phyloP scores from a whole-genome alignment of 2,113 vertebrate species.

The Hypocryptadius cinnamomeus region DNA sequence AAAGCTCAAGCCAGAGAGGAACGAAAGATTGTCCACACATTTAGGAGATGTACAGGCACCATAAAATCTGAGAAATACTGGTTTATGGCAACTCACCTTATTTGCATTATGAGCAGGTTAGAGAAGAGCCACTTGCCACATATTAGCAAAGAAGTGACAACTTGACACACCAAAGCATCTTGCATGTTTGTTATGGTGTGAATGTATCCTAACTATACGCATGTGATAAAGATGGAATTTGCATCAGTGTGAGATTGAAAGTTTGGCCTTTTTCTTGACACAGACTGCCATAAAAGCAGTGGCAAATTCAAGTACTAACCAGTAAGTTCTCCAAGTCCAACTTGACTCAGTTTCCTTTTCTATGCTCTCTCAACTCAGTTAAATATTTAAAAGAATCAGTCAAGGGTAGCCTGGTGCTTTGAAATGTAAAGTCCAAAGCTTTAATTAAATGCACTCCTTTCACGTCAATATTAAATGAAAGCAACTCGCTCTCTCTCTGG shows the following conservation, averaged over 20 bases:
- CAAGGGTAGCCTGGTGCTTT: background rate
- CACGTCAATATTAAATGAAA: background rate
- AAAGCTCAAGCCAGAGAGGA: background rate
- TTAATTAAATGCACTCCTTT: background rate
- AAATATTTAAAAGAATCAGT: background rate
- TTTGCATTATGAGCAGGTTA: background rate
- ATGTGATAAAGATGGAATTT: fast-evolving
- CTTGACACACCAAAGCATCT: background rate
- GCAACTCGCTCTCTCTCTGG: background rate
- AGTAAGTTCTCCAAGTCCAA: background rate
- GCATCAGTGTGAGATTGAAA: background rate
- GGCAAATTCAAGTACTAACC: background rate
- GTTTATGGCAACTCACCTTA: background rate
- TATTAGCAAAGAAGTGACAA: background rate
- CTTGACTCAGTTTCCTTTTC: background rate
- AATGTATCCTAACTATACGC: background rate
- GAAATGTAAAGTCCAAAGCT: background rate
- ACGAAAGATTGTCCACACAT: fast-evolving
- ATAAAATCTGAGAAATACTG: background rate
- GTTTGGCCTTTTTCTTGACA: background rate
- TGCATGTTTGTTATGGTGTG: background rate
- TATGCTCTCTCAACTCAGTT: background rate
- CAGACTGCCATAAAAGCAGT: background rate
- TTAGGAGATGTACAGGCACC: background rate
- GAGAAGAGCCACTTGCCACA: background rate